These are phyloP conservation scores for Ctenicera cuprea DNA, from an alignment of 2,888 invertebrate species.

Conservation along the genomic window DNA sequence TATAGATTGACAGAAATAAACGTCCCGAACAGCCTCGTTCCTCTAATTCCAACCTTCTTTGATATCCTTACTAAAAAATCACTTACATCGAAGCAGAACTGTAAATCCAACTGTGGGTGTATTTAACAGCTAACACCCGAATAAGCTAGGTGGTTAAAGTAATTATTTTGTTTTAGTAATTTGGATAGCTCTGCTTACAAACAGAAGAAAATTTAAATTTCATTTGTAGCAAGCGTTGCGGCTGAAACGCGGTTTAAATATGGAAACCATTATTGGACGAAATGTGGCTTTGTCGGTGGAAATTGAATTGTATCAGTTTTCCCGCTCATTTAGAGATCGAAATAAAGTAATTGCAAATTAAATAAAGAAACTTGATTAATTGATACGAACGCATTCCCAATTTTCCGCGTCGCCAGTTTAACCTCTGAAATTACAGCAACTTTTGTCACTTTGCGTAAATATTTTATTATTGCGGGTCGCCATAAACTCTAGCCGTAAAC, in stretches of 20 bases:
- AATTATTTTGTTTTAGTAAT: conserved; percentile 3
- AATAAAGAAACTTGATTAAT: conserved; percentile 39
- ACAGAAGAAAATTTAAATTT: conserved; percentile 34
- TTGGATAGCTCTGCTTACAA: neutral
- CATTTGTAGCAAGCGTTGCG: conserved; percentile 33
- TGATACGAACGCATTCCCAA: conserved; percentile 29
- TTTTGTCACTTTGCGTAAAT: conserved; percentile 29
- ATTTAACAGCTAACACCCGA: neutral
- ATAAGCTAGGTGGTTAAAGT: neutral
- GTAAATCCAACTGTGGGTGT: neutral
- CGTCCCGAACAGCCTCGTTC: conserved; percentile 14
- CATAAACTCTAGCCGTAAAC: conserved; percentile 29
- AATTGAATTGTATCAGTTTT: conserved; percentile 37
- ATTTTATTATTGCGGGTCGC: conserved; percentile 29
- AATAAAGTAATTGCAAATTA: conserved; percentile 36
- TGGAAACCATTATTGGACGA: conserved; percentile 41
- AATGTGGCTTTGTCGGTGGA: conserved; percentile 35
- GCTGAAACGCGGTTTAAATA: conserved; percentile 35
- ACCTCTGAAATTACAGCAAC: conserved; percentile 16
- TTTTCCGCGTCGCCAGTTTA: conserved; percentile 27
- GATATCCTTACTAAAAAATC: neutral
- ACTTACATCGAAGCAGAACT: neutral
- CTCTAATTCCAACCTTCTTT: conserved; percentile 8
- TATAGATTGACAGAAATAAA: conserved; percentile 31
- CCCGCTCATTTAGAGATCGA: conserved; percentile 21